Evolutionary conservation across 2,797 vertebrate genomes (phyloP), one percentile per base, ranked within the genome.

Genomic region (Discoglossus pictus): DNA sequence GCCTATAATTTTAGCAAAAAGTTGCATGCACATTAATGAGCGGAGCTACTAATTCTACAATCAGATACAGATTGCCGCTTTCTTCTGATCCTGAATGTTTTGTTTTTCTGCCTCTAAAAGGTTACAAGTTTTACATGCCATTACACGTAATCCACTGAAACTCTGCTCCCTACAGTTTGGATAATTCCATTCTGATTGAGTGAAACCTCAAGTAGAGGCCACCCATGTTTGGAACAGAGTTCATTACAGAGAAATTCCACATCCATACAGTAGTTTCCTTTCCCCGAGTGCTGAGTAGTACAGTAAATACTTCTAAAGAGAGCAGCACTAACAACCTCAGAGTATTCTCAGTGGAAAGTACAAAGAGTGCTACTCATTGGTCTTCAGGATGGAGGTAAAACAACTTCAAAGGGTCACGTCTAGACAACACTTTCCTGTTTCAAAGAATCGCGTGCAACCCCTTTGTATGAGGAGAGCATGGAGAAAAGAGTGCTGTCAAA

Each of bases 381-480:
- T 51, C 48, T 54, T 58, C 34, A 65, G 61, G 67, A 75, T 73
- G 72, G 80, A 83, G 76, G 68, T 69, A 76, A 68, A 79, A 74
- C 58, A 80, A 83, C 82, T 85, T 89, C 86, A 89, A 87, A 86
- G 87, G 61, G 58, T 59, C 73, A 27, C 13, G 71, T 82, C 86
- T 88, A 89, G 85, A 92, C 82, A 15, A 83, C 68, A 82, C 76
- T 73, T 87, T 86, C 86, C 87, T 88, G 87, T 86, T 80, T 77
- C 62, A 20, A 65, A 61, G 68, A 70, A 65, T 73, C 40, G 20
- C 64, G 39, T 25, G 17, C 60, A 65, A 76, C 17, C 73, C 55
- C 61, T 62, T 65, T 72, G 67, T 65, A 59, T 58, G 47, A 1
- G 66, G 68, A 75, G 73, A 73, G 48, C 25, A 72, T 69, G 63